Evolutionary conservation across 2,797 vertebrate genomes (phyloP).

Genomic region (Poliocrania exsul): DNA sequence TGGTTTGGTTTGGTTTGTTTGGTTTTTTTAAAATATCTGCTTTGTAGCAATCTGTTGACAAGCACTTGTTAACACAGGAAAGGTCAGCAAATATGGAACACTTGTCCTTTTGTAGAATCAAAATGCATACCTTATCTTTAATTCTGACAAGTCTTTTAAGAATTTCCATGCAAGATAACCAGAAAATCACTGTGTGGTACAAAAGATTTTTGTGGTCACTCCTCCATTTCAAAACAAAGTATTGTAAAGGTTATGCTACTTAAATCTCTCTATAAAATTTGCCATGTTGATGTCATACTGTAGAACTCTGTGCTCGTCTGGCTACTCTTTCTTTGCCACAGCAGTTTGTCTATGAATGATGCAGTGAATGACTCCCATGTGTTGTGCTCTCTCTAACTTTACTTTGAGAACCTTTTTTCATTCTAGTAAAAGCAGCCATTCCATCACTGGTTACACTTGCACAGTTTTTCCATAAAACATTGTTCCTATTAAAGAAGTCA

Average conservation of each 20-base stretch:
- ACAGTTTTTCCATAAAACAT: neutral
- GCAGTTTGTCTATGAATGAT: neutral
- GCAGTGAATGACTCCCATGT: neutral
- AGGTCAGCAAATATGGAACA: neutral
- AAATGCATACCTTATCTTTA: neutral
- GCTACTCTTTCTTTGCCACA: neutral
- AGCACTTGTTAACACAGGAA: neutral
- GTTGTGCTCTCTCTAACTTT: neutral
- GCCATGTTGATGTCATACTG: rapidly evolving
- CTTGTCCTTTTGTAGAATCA: neutral
- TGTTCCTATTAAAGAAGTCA: neutral
- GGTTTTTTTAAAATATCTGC: neutral
- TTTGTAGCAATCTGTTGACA: neutral
- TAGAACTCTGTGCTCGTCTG: neutral
- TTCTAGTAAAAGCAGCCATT: neutral
- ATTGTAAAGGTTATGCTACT: neutral
- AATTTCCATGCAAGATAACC: rapidly evolving
- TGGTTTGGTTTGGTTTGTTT: too few species aligned
- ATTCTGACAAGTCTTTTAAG: neutral
- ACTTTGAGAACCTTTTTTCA: neutral
- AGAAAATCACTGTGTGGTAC: neutral
- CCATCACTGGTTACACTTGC: neutral
- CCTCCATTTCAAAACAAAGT: neutral
- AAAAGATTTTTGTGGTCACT: neutral
- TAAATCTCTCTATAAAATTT: neutral